Conservation (phyloP, 2,797 vertebrate genomes). For the Psittacula derbiana region DNA sequence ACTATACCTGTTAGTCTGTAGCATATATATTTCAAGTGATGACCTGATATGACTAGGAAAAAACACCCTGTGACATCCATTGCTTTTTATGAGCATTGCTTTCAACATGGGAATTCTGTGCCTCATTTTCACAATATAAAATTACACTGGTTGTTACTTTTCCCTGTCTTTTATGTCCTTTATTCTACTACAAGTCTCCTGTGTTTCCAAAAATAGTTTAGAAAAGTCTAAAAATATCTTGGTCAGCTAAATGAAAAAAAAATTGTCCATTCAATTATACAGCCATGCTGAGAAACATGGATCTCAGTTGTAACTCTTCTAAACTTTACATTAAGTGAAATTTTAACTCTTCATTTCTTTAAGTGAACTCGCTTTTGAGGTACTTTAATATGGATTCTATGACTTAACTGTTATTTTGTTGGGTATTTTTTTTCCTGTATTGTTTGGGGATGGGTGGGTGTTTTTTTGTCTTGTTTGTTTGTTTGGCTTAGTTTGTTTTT, state of each 20-base stretch:
- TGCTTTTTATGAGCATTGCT: background rate
- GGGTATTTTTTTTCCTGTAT: rapidly evolving
- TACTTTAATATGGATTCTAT: background rate
- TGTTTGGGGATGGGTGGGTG: background rate
- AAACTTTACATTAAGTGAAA: background rate
- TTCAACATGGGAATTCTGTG: background rate
- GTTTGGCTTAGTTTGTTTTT: background rate
- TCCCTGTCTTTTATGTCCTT: background rate
- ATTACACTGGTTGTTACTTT: background rate
- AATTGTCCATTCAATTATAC: background rate
- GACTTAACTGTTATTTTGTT: background rate
- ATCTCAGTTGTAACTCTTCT: background rate
- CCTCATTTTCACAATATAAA: background rate
- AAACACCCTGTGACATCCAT: background rate
- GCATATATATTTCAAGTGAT: rapidly evolving
- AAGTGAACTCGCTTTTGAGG: background rate
- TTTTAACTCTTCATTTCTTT: background rate
- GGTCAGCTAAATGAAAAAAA: background rate
- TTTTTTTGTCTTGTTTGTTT: background rate
- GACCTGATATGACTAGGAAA: background rate
- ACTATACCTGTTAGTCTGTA: background rate
- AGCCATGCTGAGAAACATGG: background rate
- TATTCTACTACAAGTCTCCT: background rate
- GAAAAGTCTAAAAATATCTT: background rate
- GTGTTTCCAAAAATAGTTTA: background rate